Base-by-base conservation (phyloP, 2,888 invertebrate species). In the Stegophylla sp. region DNA sequence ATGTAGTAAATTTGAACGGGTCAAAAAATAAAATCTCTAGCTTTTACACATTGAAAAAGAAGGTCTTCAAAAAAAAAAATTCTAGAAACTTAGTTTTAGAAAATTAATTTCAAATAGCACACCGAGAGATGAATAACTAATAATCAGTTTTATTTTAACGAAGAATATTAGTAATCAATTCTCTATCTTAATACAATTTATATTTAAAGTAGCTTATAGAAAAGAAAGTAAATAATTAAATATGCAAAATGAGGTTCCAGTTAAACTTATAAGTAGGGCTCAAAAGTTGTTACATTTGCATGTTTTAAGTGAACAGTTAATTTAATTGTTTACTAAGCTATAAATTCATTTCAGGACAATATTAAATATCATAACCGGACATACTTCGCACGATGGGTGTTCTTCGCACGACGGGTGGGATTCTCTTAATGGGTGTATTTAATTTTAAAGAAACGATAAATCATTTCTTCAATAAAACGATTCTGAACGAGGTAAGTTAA, bases 11-110 rank as follows among this genome's bases (percentile, higher is more conserved):
- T n/a, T n/a, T n/a, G n/a, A n/a, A n/a, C 28, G 1, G 61, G 34
- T 34, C n/a, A 59, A 63, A 63, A 34, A 63, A 34, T 63, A 63
- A 63, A 63, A 17, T 63, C 17, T 63, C 34, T 63, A 63, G 28
- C 34, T 10, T 63, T 63, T 63, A 5, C 28, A 63, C 61, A 34
- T 63, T n/a, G 17, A 15, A 63, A 63, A 63, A n/a, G 4, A 63
- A 63, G 61, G 34, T 34, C 17, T 23, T 63, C 61, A 63, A 34
- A 34, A 63, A 63, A 63, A 34, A 34, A n/a, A n/a, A n/a, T 63
- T 17, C 61, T 63, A 34, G 61, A 63, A 63, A 63, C 34, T 34
- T 34, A 63, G 61, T 34, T 5, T n/a, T n/a, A n/a, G n/a, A n/a
- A 17, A 34, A 34, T 63, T 17, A 10, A 63, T 63, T 63, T 9